These are phyloP conservation scores for Serinus canaria DNA, from an alignment of 2,113 vertebrate genomes.

Conservation along the genomic window DNA sequence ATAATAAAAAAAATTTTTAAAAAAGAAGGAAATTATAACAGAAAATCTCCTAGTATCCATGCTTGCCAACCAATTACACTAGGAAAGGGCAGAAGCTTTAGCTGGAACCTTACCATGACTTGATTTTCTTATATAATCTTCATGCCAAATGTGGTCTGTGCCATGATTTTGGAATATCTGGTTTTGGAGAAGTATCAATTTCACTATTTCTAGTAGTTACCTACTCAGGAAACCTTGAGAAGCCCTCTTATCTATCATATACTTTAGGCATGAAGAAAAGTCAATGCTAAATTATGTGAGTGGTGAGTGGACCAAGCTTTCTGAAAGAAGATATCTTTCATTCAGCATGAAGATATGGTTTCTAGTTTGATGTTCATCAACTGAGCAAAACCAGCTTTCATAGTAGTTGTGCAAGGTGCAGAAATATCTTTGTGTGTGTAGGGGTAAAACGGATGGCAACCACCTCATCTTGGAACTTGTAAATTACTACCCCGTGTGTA, in stretches of 20 bases:
- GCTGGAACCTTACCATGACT: neutral
- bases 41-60: neutral
- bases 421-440: neutral
- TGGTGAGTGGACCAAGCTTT: neutral
- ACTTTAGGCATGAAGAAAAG: neutral
- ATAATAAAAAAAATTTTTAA: neutral
- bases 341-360: neutral
- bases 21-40: neutral
- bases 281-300: neutral
- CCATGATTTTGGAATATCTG: neutral
- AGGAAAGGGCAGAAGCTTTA: neutral
- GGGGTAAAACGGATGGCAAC: neutral
- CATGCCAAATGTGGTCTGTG: neutral
- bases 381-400: neutral
- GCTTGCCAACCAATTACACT: neutral
- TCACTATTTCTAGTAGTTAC: neutral
- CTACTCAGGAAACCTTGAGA: neutral
- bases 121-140: neutral
- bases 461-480: neutral
- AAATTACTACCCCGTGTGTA: neutral
- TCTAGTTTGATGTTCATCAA: neutral
- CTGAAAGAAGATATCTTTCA: neutral
- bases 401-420: neutral
- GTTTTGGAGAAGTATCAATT: neutral
- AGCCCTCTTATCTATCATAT: neutral